phyloP scores from a whole-genome alignment of 2,113 vertebrate species.

The Centropus bengalensis region DNA sequence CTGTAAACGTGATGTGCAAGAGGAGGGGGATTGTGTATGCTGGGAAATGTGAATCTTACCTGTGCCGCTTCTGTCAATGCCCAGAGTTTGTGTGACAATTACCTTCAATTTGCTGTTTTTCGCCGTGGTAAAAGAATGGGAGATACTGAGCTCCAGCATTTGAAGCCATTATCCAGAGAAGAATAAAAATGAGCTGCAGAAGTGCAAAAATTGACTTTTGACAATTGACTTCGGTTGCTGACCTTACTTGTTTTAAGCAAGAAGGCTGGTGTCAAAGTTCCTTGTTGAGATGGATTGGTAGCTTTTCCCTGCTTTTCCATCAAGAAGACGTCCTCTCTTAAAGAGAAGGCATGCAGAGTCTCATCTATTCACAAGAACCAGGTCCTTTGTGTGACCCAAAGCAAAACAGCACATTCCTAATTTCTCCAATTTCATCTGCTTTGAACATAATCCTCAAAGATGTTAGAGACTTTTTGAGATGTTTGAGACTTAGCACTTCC shows the following conservation, averaged over 20 bases:
- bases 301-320: background rate
- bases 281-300: background rate
- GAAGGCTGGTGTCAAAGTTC: background rate
- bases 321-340: background rate
- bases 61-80: background rate
- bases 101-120: background rate
- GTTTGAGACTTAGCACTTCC: background rate
- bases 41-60: background rate
- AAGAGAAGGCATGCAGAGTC: rapidly evolving
- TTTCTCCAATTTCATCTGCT: background rate
- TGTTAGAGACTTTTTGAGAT: background rate
- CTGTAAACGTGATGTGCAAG: background rate
- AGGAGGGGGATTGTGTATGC: background rate
- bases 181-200: background rate
- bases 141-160: background rate
- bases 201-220: background rate
- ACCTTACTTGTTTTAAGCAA: background rate
- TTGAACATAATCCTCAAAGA: background rate
- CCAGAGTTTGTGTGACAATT: background rate
- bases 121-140: background rate
- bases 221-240: background rate
- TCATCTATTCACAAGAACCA: background rate
- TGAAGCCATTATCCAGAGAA: background rate
- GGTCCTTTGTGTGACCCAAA: background rate
- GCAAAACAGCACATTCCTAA: background rate